Evolutionary conservation across 1,140 invertebrate genomes (phyloP).

Genomic region (Daktulosphaira vitifoliae): DNA sequence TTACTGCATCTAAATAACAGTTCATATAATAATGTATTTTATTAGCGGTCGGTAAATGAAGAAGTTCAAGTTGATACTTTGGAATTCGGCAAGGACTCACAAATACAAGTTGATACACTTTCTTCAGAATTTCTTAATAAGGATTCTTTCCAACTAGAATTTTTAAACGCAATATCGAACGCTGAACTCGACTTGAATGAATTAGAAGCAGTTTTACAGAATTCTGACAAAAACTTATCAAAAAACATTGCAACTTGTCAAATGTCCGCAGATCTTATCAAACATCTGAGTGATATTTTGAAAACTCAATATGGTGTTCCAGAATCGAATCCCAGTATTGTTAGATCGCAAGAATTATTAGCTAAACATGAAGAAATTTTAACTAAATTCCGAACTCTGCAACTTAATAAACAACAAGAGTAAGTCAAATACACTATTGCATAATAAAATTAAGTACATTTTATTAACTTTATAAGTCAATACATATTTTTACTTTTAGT

Average conservation of each 20-base stretch:
- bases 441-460: no score
- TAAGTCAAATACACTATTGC: background rate
- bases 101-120: slow-evolving; percentile 69
- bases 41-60: slow-evolving; percentile 45
- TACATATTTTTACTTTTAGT: no score
- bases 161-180: slow-evolving; percentile 43
- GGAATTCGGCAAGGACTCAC: slow-evolving; percentile 62
- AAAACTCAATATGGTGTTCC: slow-evolving; percentile 62
- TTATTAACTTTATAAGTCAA: no score
- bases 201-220: slow-evolving; percentile 11
- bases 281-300: slow-evolving; percentile 64
- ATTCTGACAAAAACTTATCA: slow-evolving; percentile 42
- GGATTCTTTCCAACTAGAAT: slow-evolving; percentile 66
- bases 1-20: background rate
- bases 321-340: slow-evolving; percentile 54
- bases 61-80: slow-evolving; percentile 62
- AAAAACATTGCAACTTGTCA: slow-evolving; percentile 61
- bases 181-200: slow-evolving; percentile 32
- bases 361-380: slow-evolving; percentile 60
- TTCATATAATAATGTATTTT: background rate
- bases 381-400: slow-evolving; percentile 59
- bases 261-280: slow-evolving; percentile 64
- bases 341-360: slow-evolving; percentile 56
- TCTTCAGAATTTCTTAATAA: slow-evolving; percentile 61
- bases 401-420: slow-evolving; percentile 59